phyloP scores from a whole-genome alignment of 2,888 invertebrate genomes.

The Plusia festucae region DNA sequence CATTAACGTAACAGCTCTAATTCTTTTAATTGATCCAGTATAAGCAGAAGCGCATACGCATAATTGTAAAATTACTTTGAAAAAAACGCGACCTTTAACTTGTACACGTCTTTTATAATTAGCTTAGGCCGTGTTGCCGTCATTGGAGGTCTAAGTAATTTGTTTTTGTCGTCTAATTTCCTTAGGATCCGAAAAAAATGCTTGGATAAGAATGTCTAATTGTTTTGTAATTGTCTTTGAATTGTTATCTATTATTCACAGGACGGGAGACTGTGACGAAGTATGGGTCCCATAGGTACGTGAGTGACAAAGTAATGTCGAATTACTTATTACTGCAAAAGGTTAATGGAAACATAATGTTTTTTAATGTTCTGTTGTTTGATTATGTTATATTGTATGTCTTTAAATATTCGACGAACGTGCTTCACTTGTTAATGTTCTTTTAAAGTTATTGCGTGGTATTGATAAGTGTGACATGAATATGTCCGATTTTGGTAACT shows the following conservation, averaged over 20 bases:
- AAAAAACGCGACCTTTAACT: conserved; percentile 78
- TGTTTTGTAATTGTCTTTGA: conserved; percentile 52
- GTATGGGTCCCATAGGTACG: conserved; percentile 30
- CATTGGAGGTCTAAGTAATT: conserved; percentile 53
- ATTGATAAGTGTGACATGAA: neutral
- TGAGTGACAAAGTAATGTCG: conserved; percentile 45
- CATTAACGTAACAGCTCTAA: conserved; percentile 75
- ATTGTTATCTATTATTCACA: conserved; percentile 56
- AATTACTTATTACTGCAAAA: conserved; percentile 36
- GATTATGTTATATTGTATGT: conserved; percentile 24
- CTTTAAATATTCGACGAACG: conserved; percentile 26
- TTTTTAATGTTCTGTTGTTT: conserved; percentile 34
- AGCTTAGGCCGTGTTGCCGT: conserved; percentile 50
- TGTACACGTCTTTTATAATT: conserved; percentile 72
- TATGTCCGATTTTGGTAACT: neutral
- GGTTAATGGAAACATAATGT: conserved; percentile 44
- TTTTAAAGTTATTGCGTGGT: neutral
- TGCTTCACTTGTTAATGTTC: conserved; percentile 6
- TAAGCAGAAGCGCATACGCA: conserved; percentile 70
- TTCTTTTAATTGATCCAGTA: conserved; percentile 76
- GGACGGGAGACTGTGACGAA: conserved; percentile 21
- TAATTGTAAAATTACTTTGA: conserved; percentile 73
- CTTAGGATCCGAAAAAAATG: conserved; percentile 31
- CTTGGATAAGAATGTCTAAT: conserved; percentile 50
- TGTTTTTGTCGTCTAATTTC: conserved; percentile 30